Percentiles rank a stretch among this genome's conserved stretches.
These are phyloP conservation scores for Puffinus mauretanicus DNA, from an alignment of 2,113 vertebrate genomes.

Conservation along the genomic window DNA sequence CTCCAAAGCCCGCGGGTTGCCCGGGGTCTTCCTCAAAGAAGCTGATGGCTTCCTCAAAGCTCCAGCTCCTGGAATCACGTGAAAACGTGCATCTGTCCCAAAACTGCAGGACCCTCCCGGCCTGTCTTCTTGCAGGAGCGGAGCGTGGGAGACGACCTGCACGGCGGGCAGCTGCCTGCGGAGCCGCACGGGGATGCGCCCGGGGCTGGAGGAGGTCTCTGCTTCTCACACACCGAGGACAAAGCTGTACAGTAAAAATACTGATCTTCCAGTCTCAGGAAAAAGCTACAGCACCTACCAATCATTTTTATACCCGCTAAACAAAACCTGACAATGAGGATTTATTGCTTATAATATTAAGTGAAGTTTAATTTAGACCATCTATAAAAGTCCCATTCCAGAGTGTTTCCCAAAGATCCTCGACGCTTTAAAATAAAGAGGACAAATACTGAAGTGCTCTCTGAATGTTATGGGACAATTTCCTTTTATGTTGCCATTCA, in stretches of 20 bases:
- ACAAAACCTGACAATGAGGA: conserved; percentile 62
- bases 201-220: accelerated
- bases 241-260: background rate
- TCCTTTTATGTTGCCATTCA: conserved; percentile 62
- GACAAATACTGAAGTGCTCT: conserved; percentile 60
- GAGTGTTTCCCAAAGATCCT: conserved; percentile 58
- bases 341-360: conserved; percentile 63
- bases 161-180: background rate
- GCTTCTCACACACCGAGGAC: background rate
- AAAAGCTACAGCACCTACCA: conserved; percentile 58
- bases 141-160: background rate
- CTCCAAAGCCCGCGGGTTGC: background rate
- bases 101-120: background rate
- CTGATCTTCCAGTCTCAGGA: conserved; percentile 26
- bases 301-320: conserved; percentile 63
- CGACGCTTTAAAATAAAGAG: conserved; percentile 55
- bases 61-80: background rate
- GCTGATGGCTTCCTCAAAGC: background rate
- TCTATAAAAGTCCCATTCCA: conserved; percentile 61
- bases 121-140: accelerated
- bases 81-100: background rate
- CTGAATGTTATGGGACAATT: conserved; percentile 61
- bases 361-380: conserved; percentile 64
- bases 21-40: background rate
- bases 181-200: accelerated